A percentile compares a stretch with the other conserved stretches of the same genome.
phyloP scores from a whole-genome alignment of 2,888 invertebrate genomes.

The Acronicta psi region DNA sequence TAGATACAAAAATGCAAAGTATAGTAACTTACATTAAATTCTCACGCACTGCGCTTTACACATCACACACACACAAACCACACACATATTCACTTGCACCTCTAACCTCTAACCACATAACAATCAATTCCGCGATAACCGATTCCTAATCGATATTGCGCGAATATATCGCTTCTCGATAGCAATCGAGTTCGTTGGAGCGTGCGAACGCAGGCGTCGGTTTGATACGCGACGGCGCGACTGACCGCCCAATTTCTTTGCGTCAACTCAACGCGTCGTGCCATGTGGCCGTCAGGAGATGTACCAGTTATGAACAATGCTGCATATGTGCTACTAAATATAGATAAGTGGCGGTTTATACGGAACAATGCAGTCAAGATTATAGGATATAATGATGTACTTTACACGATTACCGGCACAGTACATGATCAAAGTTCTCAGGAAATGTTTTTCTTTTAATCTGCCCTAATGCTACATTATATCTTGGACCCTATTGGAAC shows the following conservation, averaged over 20 bases:
- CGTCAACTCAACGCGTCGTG: conserved; percentile 62
- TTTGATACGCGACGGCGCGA: conserved; percentile 75
- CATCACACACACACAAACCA: conserved; percentile 20
- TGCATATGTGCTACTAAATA: conserved; percentile 57
- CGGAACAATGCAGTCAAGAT: conserved; percentile 36
- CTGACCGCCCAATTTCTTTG: conserved; percentile 80
- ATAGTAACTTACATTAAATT: conserved; percentile 50
- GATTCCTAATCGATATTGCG: conserved; percentile 40
- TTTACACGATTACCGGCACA: not conserved
- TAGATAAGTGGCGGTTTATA: conserved; percentile 53
- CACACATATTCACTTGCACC: conserved; percentile 32
- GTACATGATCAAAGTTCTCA: not conserved
- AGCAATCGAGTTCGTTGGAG: conserved; percentile 40
- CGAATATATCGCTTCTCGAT: conserved; percentile 38
- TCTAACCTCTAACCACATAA: conserved; percentile 42
- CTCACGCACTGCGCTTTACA: conserved; percentile 24
- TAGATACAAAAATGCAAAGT: not conserved
- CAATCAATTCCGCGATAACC: conserved; percentile 35
- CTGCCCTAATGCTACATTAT: not conserved
- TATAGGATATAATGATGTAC: conserved; percentile 46
- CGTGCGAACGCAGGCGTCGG: conserved; percentile 71
- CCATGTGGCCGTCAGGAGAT: conserved; percentile 65
- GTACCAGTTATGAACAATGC: conserved; percentile 63
- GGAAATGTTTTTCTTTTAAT: not conserved
- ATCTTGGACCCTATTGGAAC: not conserved